These are phyloP conservation scores for Nothobranchius kuhntae DNA, from an alignment of 2,113 vertebrate species.

Conservation along the genomic window DNA sequence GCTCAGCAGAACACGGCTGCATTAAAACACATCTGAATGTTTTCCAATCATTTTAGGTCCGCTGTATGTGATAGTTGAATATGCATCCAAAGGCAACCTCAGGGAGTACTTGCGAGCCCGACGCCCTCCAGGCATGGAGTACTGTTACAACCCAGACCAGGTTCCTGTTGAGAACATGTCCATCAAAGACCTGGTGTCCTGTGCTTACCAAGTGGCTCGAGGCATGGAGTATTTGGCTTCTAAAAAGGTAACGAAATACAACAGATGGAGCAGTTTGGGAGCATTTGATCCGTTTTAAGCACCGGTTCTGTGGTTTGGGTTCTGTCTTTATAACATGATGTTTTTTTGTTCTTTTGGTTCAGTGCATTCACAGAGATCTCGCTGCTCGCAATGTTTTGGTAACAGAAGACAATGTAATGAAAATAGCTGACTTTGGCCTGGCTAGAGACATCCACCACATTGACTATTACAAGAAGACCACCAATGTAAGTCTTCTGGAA, in stretches of 20 bases:
- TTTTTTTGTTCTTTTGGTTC: slow-evolving; percentile 13
- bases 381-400: slow-evolving; percentile 96
- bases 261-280: neutral
- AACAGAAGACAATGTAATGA: slow-evolving; percentile 97
- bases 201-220: slow-evolving; percentile 94
- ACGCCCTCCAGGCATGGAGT: slow-evolving; percentile 94
- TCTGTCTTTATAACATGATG: neutral
- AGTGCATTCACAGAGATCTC: slow-evolving; percentile 98
- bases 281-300: neutral
- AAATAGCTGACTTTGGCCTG: slow-evolving; percentile 96
- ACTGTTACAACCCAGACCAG: slow-evolving; percentile 93
- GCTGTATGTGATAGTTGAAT: slow-evolving; percentile 95
- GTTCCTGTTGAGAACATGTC: slow-evolving; percentile 92
- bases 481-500: slow-evolving; percentile 84
- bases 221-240: slow-evolving; percentile 98
- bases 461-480: slow-evolving; percentile 99
- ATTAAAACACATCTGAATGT: neutral
- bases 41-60: slow-evolving; percentile 80
- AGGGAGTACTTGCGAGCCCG: slow-evolving; percentile 93
- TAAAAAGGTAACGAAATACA: slow-evolving; percentile 86
- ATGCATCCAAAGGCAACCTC: slow-evolving; percentile 94
- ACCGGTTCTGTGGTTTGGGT: neutral
- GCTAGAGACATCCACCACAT: slow-evolving; percentile 99
- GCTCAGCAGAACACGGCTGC: too few species aligned
- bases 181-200: slow-evolving; percentile 96